Evolutionary conservation across 2,113 vertebrate species (phyloP).

Genomic region (Pungitius pungitius): DNA sequence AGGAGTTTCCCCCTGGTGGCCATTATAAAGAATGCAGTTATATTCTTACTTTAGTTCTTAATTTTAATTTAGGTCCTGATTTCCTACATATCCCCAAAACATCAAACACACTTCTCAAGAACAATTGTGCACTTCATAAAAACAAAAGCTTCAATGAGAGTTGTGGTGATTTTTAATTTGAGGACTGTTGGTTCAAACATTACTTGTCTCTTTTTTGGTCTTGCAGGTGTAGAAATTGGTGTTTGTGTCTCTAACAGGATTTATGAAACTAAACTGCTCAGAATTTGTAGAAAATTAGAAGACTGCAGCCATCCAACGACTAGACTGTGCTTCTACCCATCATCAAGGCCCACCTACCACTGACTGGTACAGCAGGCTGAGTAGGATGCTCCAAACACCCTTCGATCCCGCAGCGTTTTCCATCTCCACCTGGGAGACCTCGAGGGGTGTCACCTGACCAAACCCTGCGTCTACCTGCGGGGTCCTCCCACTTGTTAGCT

Average conservation of each 20-base stretch:
- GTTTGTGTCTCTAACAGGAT: neutral
- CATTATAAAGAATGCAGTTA: neutral
- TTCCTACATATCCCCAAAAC: neutral
- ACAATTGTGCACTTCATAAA: constrained; percentile 1
- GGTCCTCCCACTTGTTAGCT: too few species aligned
- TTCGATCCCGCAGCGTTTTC: too few species aligned
- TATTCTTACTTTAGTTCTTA: neutral
- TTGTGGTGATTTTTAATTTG: neutral
- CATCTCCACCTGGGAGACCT: too few species aligned
- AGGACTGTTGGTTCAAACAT: neutral
- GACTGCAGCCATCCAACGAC: too few species aligned
- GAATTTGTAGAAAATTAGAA: too few species aligned
- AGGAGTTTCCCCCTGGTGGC: neutral
- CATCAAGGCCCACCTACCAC: too few species aligned
- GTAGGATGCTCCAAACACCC: too few species aligned
- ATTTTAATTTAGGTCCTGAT: neutral
- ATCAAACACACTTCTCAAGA: neutral
- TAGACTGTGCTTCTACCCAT: too few species aligned
- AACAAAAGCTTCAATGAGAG: neutral
- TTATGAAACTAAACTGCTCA: too few species aligned
- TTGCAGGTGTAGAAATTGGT: neutral
- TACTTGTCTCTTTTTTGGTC: neutral
- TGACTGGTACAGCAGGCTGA: too few species aligned
- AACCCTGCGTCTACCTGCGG: too few species aligned
- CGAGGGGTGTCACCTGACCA: too few species aligned